Evolutionary conservation across 30 jellyfish, hydroid and myxozoan species (phyloP), one percentile per base, ranked within the genome.

Genomic region (Cassiopea andromeda): DNA sequence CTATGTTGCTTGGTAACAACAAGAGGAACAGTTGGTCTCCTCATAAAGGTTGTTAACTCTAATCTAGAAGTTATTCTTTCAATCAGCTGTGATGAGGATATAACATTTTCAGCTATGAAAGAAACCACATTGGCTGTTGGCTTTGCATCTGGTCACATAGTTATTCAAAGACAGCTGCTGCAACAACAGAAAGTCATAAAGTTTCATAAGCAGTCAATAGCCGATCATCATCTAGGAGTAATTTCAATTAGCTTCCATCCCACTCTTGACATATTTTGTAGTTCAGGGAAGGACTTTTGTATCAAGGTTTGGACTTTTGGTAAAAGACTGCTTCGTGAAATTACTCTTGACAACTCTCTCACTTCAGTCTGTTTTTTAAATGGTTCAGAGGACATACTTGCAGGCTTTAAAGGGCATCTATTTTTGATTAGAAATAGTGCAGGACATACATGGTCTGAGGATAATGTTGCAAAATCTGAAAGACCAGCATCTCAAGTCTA

Each of bases 361-460:
- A 81, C 93, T 3, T 46, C 85, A n/a, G 97, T 89, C 46, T 90
- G 93, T 46, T 90, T 90, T 77, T 77, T 90, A 58, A 90, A 90
- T 27, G 64, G 90, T 48, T 49, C 77, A 1, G 90, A 93, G 10
- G 93, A 83, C 71, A 90, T 90, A 1, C 45, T 90, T n/a, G 72
- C 82, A 64, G 97, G 97, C 14, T 85, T 81, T 68, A 66, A 90
- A 48, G 84, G 88, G 43, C 93, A 90, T 44, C 50, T 90, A 6
- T 90, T 81, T 78, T 48, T 90, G 1, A 57, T 77, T n/a, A 80
- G 82, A 74, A 58, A 75, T 64, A 66, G 74, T 10, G 85, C 88
- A 46, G 69, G 75, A 16, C 47, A 73, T 2, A 81, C 67, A 19
- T 83, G 97, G 90, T 77, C 82, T 18, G 77, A 85, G 19, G 67